Evolutionary conservation across 2,797 vertebrate species (phyloP).

Genomic region (Phrynocephalus vlangalii): DNA sequence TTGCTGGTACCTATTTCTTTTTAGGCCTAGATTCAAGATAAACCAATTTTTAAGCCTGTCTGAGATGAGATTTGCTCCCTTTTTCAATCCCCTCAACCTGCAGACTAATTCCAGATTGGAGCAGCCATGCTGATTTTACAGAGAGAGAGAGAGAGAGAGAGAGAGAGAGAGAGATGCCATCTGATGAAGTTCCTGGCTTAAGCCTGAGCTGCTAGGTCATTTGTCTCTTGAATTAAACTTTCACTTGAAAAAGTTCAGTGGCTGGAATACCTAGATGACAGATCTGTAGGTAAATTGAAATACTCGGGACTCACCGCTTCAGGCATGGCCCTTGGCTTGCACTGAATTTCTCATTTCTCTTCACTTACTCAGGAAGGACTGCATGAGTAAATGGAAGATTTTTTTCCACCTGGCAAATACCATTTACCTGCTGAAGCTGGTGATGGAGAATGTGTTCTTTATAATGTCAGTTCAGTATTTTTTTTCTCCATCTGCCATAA

Average conservation of each 20-base stretch:
- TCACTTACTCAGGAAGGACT: not conserved
- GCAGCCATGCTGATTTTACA: too few relatives aligned
- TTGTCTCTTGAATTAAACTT: conserved; percentile 17
- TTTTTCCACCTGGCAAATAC: conserved; percentile 19
- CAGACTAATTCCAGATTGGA: too few relatives aligned
- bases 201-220: not conserved
- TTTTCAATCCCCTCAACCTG: too few relatives aligned
- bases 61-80: too few relatives aligned
- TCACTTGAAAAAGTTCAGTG: conserved; percentile 27
- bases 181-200: conserved; percentile 7
- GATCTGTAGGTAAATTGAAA: conserved; percentile 5
- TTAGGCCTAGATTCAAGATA: too few relatives aligned
- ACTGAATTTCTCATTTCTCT: conserved; percentile 28
- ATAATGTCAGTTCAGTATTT: conserved; percentile 11
- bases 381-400: conserved; percentile 18
- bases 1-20: too few relatives aligned
- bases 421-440: conserved; percentile 31
- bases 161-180: not conserved
- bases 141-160: not conserved
- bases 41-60: too few relatives aligned
- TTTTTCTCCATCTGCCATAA: conserved; percentile 39
- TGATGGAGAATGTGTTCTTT: conserved; percentile 41
- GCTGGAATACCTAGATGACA: conserved; percentile 19
- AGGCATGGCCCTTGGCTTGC: not conserved
- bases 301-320: not conserved